These are phyloP conservation scores for Agapornis canus DNA, from an alignment of 2,797 vertebrate species.

Conservation along the genomic window DNA sequence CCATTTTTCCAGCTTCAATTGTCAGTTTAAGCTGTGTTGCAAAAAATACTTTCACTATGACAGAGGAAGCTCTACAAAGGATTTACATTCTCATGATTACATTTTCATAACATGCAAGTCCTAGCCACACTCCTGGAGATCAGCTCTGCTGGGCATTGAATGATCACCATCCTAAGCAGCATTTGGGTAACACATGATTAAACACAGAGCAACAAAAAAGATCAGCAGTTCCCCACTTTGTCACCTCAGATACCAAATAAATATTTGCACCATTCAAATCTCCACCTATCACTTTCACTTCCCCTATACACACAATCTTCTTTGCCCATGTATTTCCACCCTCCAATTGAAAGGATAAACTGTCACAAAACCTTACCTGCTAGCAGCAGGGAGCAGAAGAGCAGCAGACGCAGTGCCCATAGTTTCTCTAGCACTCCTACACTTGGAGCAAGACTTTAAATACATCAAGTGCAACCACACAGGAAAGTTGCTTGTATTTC, in stretches of 20 bases:
- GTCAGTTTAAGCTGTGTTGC: background rate
- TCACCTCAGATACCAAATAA: background rate
- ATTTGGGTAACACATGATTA: background rate
- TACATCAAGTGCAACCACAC: background rate
- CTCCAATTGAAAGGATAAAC: background rate
- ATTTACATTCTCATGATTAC: background rate
- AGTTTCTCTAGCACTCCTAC: background rate
- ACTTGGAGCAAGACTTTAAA: background rate
- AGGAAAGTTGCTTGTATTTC: background rate
- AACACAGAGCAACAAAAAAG: background rate
- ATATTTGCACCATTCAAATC: background rate
- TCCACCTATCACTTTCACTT: background rate
- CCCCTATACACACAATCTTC: background rate
- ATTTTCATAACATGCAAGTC: fast-evolving
- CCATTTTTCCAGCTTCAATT: background rate
- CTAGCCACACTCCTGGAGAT: background rate
- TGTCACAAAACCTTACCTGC: background rate
- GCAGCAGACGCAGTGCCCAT: background rate
- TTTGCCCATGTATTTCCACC: fast-evolving
- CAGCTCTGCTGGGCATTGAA: background rate
- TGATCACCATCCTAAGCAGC: background rate
- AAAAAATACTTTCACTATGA: background rate
- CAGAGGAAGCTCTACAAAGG: background rate
- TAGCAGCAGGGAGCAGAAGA: background rate
- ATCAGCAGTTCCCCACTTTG: background rate